phyloP scores from a whole-genome alignment of 92 coral and sea anemone species.

The Desmophyllum pertusum region DNA sequence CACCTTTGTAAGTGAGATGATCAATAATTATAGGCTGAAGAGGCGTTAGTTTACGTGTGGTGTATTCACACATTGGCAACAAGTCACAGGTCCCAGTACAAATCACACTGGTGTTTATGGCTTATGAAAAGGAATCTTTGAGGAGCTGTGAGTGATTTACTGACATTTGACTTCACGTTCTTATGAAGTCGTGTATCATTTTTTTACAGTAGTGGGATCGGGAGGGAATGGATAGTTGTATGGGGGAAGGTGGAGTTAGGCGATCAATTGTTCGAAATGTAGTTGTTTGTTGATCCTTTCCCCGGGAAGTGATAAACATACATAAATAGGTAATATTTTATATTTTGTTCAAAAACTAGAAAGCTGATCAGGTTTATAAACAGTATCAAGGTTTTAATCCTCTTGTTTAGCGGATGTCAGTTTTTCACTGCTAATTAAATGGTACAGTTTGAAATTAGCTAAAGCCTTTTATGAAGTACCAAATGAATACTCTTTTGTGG shows the following conservation, averaged over 20 bases:
- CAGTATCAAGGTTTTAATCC: background rate
- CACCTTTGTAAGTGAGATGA: background rate
- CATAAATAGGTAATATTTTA: background rate
- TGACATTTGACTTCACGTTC: background rate
- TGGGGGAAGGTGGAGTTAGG: background rate
- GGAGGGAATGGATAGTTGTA: background rate
- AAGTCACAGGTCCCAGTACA: conserved; percentile 20
- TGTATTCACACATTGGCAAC: conserved; percentile 10
- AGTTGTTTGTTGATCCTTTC: background rate
- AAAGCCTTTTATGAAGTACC: too few species aligned
- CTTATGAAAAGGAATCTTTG: background rate
- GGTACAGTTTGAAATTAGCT: too few species aligned
- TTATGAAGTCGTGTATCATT: background rate
- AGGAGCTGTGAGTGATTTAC: background rate
- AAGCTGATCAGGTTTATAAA: background rate
- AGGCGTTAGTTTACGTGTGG: conserved; percentile 17
- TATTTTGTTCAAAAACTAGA: background rate
- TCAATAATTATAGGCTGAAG: conserved; percentile 17
- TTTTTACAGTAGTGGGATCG: background rate
- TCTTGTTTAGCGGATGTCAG: background rate
- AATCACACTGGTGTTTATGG: background rate
- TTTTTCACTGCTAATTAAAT: too few species aligned
- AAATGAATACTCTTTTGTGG: too few species aligned
- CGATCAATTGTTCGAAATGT: background rate
- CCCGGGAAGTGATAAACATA: background rate